Percentiles rank a stretch among this genome's conserved stretches.
phyloP scores from a whole-genome alignment of 2,113 vertebrate genomes.

The Corythoichthys haematopterus region DNA sequence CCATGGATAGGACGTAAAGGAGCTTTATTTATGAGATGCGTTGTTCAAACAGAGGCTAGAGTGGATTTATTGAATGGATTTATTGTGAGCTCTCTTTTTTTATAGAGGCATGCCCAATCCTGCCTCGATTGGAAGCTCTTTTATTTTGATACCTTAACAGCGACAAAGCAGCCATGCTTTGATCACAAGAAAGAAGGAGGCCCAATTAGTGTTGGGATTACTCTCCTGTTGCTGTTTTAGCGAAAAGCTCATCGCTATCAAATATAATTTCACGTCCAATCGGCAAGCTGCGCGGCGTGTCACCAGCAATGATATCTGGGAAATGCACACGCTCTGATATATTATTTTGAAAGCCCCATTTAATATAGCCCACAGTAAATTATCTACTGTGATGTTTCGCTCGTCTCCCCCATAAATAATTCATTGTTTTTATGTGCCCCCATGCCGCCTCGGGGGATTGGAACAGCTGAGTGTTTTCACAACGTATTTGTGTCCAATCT shows the following conservation, averaged over 20 bases:
- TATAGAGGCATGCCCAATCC: constrained; percentile 37
- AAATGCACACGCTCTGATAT: constrained; percentile 47
- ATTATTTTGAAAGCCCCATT: constrained; percentile 68
- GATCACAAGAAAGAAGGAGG: constrained; percentile 45
- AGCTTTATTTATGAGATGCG: constrained; percentile 60
- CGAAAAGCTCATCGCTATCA: constrained; percentile 33
- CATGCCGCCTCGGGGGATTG: constrained; percentile 62
- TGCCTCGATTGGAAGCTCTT: constrained; percentile 38
- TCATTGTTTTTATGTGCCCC: constrained; percentile 70
- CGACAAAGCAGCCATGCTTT: constrained; percentile 53
- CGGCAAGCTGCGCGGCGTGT: constrained; percentile 43
- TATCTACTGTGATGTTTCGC: constrained; percentile 67
- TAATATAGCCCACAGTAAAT: constrained; percentile 69
- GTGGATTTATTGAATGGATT: constrained; percentile 43
- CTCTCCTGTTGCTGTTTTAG: constrained; percentile 45
- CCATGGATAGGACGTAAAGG: constrained; percentile 37
- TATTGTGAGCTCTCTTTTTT: constrained; percentile 38
- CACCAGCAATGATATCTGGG: constrained; percentile 50
- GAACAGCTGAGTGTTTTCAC: constrained; percentile 72
- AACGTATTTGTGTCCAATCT: constrained; percentile 69
- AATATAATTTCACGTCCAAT: constrained; percentile 48
- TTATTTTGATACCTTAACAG: constrained; percentile 40
- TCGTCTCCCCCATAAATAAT: constrained; percentile 69
- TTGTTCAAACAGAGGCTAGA: constrained; percentile 45
- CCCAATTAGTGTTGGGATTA: constrained; percentile 54